Percentiles rank a stretch among this genome's conserved stretches.
Conservation (phyloP, 2,888 invertebrate genomes). For the Deilephila porcellus region DNA sequence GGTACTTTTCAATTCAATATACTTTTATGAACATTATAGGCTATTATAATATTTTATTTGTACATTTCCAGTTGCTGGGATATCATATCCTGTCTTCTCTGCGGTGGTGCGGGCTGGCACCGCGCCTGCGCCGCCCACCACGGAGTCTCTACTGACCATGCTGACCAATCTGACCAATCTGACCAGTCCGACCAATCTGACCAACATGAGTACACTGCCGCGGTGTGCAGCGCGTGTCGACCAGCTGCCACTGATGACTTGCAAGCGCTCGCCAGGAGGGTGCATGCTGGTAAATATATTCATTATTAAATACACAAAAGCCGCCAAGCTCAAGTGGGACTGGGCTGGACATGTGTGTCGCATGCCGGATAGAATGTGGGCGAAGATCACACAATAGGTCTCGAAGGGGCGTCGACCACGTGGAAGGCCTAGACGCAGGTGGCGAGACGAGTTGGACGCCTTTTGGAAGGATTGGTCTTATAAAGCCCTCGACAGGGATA, state of each 20-base stretch:
- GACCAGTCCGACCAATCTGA: neutral
- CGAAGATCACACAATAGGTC: too few species aligned
- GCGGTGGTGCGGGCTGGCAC: conserved; percentile 68
- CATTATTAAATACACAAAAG: neutral
- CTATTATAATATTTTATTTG: neutral
- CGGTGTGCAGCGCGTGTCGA: conserved; percentile 56
- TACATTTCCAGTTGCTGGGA: conserved; percentile 61
- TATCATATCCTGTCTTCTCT: conserved; percentile 66
- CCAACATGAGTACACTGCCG: neutral
- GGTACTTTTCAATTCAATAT: too few species aligned
- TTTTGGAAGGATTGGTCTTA: too few species aligned
- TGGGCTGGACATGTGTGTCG: too few species aligned
- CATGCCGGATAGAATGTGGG: too few species aligned
- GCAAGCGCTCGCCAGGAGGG: conserved; percentile 46
- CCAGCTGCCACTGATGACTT: conserved; percentile 60
- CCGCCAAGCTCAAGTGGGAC: too few species aligned
- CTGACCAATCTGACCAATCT: neutral
- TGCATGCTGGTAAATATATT: conserved; percentile 50
- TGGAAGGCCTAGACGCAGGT: too few species aligned
- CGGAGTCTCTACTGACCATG: neutral
- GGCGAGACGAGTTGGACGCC: too few species aligned
- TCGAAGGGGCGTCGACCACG: too few species aligned
- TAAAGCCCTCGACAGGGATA: too few species aligned
- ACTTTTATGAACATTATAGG: too few species aligned
- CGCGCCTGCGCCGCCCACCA: conserved; percentile 44